Conservation (phyloP, 2,888 invertebrate species). For the Gastracanthus pulcherrimus region DNA sequence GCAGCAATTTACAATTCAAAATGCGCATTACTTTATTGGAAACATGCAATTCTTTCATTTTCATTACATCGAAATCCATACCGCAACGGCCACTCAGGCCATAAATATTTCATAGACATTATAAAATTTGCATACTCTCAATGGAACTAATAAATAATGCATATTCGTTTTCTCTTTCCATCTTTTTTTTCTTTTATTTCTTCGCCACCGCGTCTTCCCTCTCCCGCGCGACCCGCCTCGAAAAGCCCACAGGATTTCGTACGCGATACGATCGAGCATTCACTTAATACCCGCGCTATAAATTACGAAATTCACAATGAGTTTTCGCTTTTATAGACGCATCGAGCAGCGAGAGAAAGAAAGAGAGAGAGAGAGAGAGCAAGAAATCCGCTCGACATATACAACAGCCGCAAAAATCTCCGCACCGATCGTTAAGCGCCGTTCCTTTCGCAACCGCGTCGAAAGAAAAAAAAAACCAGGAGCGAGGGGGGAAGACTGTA, state of each 20-base stretch:
- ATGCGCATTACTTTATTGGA: not conserved
- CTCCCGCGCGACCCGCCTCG: not conserved
- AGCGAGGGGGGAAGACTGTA: not conserved
- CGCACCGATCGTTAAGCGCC: not conserved
- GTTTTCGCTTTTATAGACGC: too few species aligned
- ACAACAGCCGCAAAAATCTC: not conserved
- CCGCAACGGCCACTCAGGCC: not conserved
- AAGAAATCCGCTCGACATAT: not conserved
- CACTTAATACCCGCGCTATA: too few species aligned
- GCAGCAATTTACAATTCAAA: conserved; percentile 17
- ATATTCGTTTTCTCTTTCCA: not conserved
- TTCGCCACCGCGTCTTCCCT: not conserved
- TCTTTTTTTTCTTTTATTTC: not conserved
- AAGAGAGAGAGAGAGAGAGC: too few species aligned
- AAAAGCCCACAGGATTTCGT: too few species aligned
- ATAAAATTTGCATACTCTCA: conserved; percentile 10
- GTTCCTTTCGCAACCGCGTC: too few species aligned
- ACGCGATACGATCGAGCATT: too few species aligned
- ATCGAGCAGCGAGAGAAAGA: too few species aligned
- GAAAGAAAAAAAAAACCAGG: not conserved
- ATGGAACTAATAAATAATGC: conserved; percentile 36
- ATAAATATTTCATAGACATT: conserved; percentile 24
- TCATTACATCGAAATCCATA: not conserved
- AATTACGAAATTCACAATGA: too few species aligned
- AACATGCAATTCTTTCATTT: conserved; percentile 16